A percentile compares a stretch with the other conserved stretches of the same genome.
phyloP scores from a whole-genome alignment of 2,888 invertebrate genomes.

The Lasioglossum lativentre region DNA sequence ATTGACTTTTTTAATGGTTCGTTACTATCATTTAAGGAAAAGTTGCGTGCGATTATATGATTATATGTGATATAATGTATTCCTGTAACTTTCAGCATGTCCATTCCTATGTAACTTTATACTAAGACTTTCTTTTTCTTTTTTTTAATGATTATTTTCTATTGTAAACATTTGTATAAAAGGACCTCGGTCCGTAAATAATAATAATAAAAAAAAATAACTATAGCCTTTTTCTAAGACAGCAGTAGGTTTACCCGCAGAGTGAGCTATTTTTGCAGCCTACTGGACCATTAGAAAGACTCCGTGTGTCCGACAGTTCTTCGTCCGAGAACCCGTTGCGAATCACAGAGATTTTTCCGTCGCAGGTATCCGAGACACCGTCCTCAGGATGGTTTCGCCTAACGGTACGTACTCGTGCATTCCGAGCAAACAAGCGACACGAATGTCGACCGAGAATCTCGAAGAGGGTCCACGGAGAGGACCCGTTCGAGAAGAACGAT shows the following conservation, averaged over 20 bases:
- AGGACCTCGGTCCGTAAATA: too few species aligned
- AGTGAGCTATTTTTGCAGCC: not conserved
- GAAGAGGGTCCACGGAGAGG: not conserved
- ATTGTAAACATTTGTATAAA: too few species aligned
- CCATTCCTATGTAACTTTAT: too few species aligned
- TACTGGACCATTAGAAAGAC: not conserved
- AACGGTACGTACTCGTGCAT: constrained; percentile 26
- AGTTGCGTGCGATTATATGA: too few species aligned
- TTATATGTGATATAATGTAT: too few species aligned
- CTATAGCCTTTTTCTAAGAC: not conserved
- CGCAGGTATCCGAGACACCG: not conserved
- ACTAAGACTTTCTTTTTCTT: too few species aligned
- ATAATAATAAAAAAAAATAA: too few species aligned
- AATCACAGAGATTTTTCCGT: constrained; percentile 8
- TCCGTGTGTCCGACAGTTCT: not conserved
- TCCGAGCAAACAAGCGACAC: constrained; percentile 6
- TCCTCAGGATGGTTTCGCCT: not conserved
- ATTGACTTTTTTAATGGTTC: too few species aligned
- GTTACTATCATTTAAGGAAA: too few species aligned
- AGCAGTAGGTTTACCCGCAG: not conserved
- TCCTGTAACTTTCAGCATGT: too few species aligned
- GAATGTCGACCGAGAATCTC: not conserved
- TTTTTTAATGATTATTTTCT: too few species aligned
- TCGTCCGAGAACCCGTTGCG: not conserved
- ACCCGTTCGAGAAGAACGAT: not conserved